Base-by-base conservation (phyloP, 2,797 vertebrate species). In the Cyprinella venusta region DNA sequence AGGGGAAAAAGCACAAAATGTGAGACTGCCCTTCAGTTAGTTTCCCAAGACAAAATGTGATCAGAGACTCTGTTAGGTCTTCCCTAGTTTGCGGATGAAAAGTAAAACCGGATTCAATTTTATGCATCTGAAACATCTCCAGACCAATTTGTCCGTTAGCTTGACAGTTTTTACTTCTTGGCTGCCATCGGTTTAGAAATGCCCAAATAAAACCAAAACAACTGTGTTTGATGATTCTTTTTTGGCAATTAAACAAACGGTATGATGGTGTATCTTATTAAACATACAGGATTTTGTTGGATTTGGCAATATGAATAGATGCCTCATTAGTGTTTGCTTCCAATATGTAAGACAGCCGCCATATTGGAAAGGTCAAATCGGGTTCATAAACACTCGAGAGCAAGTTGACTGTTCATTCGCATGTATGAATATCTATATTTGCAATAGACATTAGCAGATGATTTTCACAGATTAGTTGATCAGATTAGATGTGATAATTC, bases 91-190 rank as follows among this genome's bases (percentile, higher is more conserved):
- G 80, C 6, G n/a, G 56, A 9, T 72, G 56, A 74, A 81, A 71
- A 72, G 54, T 63, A 71, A 71, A 36, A 61, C 26, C 7, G 33
- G 45, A 74, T 74, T 64, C 15, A 74, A 64, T 48, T 80, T n/a
- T 48, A 81, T 50, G 68, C 67, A 48, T 61, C 24, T 80, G 2
- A 71, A 61, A 33, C 12, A 6, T 71, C 24, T 42, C 4, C 36
- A 61, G 21, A 80, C 36, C 7, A 61, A 70, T 70, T 80, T 80
- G 52, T 59, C 50, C n/a, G 19, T 54, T 24, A 63, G n/a, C 16
- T 76, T 42, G 18, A 9, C 9, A 69, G 50, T 30, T 40, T 26
- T 59, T 15, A 8, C n/a, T 40, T 80, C 48, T 38, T 69, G 36
- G 50, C 76, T 77, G 38, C 61, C 65, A 64, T 50, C 0, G 2